Evolutionary conservation across 2,113 vertebrate species (phyloP).

Genomic region (Odontesthes bonariensis): DNA sequence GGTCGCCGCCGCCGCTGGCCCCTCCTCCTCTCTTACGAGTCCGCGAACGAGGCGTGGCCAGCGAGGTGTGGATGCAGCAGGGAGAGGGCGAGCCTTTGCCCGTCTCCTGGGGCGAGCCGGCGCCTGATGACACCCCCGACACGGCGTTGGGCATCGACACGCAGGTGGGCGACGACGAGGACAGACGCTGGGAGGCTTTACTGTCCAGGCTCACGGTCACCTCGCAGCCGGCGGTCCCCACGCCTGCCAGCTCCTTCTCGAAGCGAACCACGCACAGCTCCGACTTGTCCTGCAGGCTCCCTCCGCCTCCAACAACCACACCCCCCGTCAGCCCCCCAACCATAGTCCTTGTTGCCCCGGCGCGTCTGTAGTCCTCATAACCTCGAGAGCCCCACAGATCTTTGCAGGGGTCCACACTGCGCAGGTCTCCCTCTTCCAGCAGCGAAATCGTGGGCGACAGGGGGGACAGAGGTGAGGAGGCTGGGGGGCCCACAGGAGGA

Average conservation of each 20-base stretch:
- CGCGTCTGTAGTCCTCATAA: slow-evolving; percentile 92
- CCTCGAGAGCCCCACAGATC: slow-evolving; percentile 89
- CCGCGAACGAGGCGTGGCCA: slow-evolving; percentile 83
- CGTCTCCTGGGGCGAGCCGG: slow-evolving; percentile 82
- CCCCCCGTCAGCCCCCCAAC: slow-evolving; percentile 83
- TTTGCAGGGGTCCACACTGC: slow-evolving; percentile 85
- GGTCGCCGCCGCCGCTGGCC: slow-evolving; percentile 66
- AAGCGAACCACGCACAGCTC: slow-evolving; percentile 88
- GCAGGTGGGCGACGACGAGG: slow-evolving; percentile 81
- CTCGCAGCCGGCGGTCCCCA: slow-evolving; percentile 80
- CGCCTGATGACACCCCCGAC: slow-evolving; percentile 75
- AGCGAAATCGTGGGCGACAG: slow-evolving; percentile 84
- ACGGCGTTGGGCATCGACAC: slow-evolving; percentile 76
- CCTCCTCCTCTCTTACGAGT: slow-evolving; percentile 83
- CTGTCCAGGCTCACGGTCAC: slow-evolving; percentile 82
- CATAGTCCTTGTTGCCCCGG: slow-evolving; percentile 82
- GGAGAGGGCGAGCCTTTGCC: slow-evolving; percentile 82
- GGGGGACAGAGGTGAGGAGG: slow-evolving; percentile 80
- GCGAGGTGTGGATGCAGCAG: slow-evolving; percentile 85
- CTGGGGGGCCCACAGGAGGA: slow-evolving; percentile 72
- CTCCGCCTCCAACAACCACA: slow-evolving; percentile 80
- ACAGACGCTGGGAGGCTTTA: slow-evolving; percentile 79
- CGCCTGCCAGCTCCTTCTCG: slow-evolving; percentile 84
- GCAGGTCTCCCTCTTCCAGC: slow-evolving; percentile 86
- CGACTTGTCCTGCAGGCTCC: slow-evolving; percentile 78